These are phyloP conservation scores for Falco novaeseelandiae DNA, from an alignment of 2,797 vertebrate species.

Conservation along the genomic window DNA sequence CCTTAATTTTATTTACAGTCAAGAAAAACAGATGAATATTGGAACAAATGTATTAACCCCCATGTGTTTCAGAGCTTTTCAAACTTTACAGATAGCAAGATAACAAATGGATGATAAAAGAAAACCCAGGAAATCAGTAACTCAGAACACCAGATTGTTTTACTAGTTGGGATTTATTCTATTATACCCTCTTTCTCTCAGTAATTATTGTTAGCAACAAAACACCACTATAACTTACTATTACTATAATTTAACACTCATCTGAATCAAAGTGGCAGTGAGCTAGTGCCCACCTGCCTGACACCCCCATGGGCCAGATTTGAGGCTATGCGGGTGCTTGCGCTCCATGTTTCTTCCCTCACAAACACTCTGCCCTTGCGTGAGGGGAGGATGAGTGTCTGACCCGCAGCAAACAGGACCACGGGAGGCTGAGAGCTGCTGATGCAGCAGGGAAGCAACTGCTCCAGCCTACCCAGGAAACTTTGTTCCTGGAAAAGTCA, in stretches of 20 bases:
- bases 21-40: background rate
- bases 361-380: background rate
- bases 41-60: background rate
- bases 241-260: background rate
- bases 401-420: accelerated
- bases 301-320: accelerated
- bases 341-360: background rate
- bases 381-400: accelerated
- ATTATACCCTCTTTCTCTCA: background rate
- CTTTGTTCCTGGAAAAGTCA: background rate
- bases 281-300: background rate
- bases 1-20: background rate
- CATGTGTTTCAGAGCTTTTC: background rate
- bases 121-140: background rate
- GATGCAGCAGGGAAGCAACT: background rate
- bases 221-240: background rate
- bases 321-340: background rate
- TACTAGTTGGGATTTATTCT: background rate
- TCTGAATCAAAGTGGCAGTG: background rate
- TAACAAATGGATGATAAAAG: background rate
- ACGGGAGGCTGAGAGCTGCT: accelerated
- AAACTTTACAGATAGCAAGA: background rate
- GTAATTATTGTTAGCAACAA: background rate
- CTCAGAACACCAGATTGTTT: background rate
- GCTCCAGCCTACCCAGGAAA: background rate